Conservation (phyloP, 1,140 invertebrate species). For the Aphelinus atriplicis region DNA sequence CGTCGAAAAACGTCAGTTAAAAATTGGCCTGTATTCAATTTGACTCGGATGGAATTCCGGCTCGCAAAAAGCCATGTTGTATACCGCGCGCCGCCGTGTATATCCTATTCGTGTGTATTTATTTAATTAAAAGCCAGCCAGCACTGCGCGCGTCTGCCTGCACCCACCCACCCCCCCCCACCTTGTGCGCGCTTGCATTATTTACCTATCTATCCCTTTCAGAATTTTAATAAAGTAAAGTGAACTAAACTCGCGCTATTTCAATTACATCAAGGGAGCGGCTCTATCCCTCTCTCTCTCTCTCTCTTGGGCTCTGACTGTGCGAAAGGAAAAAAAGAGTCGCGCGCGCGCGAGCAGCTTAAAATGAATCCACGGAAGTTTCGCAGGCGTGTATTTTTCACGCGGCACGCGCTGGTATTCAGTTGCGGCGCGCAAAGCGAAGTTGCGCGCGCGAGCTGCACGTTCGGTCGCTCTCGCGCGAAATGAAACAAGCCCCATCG, state of each 20-base stretch:
- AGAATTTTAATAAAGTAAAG: constrained; percentile 34
- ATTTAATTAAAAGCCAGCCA: no score
- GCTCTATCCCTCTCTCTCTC: neutral
- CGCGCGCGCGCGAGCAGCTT: neutral
- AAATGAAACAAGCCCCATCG: neutral
- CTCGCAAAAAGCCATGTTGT: no score
- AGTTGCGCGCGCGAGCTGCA: neutral
- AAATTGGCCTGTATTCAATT: no score
- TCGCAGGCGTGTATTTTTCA: constrained; percentile 10
- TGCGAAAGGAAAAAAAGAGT: neutral
- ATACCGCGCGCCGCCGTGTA: no score
- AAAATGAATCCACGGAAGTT: constrained; percentile 1
- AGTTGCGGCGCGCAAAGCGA: neutral
- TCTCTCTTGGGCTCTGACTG: no score
- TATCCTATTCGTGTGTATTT: no score
- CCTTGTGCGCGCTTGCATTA: no score
- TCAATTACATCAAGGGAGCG: constrained; percentile 32
- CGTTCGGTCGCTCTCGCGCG: neutral
- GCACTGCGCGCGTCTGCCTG: no score
- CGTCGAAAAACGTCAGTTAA: no score
- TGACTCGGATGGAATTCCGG: no score
- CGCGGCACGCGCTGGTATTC: neutral
- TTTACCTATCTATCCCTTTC: neutral
- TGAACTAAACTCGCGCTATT: constrained; percentile 19
- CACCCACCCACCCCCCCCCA: no score